Evolutionary conservation across 2,113 vertebrate genomes (phyloP).

Genomic region (Gasterosteus nipponicus): DNA sequence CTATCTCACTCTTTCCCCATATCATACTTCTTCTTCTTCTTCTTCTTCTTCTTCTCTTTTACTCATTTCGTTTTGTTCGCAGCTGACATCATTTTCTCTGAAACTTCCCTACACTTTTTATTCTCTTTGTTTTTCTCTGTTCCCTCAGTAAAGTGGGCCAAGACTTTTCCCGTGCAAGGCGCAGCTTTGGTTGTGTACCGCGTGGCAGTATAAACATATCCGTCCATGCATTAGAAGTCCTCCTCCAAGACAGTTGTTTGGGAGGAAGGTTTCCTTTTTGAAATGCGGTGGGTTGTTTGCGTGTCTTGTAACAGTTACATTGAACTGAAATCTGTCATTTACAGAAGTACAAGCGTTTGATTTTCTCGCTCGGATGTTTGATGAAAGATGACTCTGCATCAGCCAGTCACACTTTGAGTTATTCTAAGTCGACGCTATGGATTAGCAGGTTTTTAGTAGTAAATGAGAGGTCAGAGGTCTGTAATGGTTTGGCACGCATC

Average conservation of each 20-base stretch:
- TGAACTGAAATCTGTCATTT: constrained; percentile 30
- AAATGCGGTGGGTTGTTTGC: background rate
- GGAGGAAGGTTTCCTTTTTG: background rate
- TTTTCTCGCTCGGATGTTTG: constrained; percentile 9
- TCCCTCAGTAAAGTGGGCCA: constrained; percentile 22
- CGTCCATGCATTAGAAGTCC: background rate
- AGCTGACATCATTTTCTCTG: background rate
- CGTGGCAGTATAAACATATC: background rate
- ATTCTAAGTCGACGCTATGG: background rate
- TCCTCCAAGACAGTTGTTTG: background rate
- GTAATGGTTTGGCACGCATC: background rate
- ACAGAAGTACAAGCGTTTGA: background rate
- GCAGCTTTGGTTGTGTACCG: constrained; percentile 26
- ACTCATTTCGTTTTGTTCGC: constrained; percentile 22
- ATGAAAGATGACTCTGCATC: background rate
- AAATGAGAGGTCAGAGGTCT: background rate
- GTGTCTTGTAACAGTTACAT: background rate
- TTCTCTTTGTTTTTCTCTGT: constrained; percentile 22
- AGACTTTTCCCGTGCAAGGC: background rate
- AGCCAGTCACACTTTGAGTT: background rate
- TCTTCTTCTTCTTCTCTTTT: background rate
- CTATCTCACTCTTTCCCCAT: background rate
- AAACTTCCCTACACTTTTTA: constrained; percentile 1
- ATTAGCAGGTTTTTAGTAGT: background rate
- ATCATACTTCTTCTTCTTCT: background rate